Evolutionary conservation across 2,888 invertebrate species (phyloP).

Genomic region (Celastrina argiolus): DNA sequence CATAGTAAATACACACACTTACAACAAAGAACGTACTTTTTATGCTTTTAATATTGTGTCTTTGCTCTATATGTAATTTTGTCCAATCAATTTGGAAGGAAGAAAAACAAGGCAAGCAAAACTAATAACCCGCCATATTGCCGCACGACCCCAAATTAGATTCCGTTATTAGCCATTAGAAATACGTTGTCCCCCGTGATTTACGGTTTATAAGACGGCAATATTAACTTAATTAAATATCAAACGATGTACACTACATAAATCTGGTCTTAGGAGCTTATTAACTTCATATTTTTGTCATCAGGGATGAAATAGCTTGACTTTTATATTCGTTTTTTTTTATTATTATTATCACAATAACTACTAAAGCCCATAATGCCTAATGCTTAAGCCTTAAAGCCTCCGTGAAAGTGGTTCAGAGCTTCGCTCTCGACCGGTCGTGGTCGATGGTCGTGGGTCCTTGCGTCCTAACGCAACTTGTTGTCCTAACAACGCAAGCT

Average conservation of each 20-base stretch:
- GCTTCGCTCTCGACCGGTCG: no score
- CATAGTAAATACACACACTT: no score
- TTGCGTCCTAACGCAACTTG: no score
- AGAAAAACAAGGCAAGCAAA: background rate
- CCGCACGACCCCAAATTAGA: background rate
- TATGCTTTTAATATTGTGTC: background rate
- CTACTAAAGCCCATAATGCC: no score
- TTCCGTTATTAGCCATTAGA: constrained; percentile 11
- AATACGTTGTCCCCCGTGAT: constrained; percentile 5
- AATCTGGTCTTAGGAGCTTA: background rate
- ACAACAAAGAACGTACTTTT: background rate
- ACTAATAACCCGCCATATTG: constrained; percentile 7
- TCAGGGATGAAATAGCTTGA: no score
- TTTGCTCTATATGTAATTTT: background rate
- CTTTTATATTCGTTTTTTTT: no score
- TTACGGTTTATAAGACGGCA: background rate
- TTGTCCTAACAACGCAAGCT: no score
- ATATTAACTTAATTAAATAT: constrained; percentile 5
- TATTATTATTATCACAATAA: no score
- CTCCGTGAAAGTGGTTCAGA: no score
- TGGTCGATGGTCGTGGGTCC: no score
- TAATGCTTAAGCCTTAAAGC: no score
- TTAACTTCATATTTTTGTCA: no score
- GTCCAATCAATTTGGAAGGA: background rate
- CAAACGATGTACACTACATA: background rate